These are phyloP conservation scores for Xylota segnis DNA, from an alignment of 2,888 invertebrate genomes.

Conservation along the genomic window DNA sequence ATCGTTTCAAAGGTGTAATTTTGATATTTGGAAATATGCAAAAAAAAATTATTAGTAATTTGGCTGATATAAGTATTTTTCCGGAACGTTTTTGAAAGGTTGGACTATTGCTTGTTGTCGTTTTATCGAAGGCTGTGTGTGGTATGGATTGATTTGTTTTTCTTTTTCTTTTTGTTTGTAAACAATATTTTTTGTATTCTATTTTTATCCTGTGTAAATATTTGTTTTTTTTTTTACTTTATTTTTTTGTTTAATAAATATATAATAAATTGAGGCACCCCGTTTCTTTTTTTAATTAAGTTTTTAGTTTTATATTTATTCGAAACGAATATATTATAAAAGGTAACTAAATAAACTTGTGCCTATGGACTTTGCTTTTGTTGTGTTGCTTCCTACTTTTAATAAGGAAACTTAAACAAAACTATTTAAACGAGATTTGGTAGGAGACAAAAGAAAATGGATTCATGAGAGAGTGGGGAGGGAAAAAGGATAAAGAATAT, in stretches of 20 bases:
- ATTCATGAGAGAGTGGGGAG: neutral
- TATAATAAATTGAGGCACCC: conserved; percentile 83
- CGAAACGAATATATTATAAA: conserved; percentile 18
- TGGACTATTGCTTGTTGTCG: conserved; percentile 66
- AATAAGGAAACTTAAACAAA: conserved; percentile 3
- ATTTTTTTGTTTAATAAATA: conserved; percentile 78
- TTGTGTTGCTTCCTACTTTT: neutral
- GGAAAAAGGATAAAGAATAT: neutral
- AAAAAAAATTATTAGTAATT: conserved; percentile 46
- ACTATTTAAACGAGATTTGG: neutral
- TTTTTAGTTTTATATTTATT: conserved; percentile 20
- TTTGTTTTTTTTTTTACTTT: conserved; percentile 74
- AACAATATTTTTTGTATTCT: conserved; percentile 25
- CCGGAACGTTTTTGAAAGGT: conserved; percentile 85
- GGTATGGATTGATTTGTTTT: conserved; percentile 32
- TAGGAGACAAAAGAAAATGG: neutral
- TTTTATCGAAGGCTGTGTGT: conserved; percentile 37
- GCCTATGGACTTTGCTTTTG: conserved; percentile 24
- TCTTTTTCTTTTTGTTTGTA: conserved; percentile 15
- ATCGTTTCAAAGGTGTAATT: conserved; percentile 74
- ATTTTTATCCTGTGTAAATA: conserved; percentile 68
- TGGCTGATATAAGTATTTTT: conserved; percentile 52
- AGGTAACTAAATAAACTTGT: conserved; percentile 6
- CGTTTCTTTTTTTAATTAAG: conserved; percentile 82
- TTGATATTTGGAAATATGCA: conserved; percentile 47